phyloP scores from a whole-genome alignment of 1,140 invertebrate genomes.

The Mactra quadrangularis region DNA sequence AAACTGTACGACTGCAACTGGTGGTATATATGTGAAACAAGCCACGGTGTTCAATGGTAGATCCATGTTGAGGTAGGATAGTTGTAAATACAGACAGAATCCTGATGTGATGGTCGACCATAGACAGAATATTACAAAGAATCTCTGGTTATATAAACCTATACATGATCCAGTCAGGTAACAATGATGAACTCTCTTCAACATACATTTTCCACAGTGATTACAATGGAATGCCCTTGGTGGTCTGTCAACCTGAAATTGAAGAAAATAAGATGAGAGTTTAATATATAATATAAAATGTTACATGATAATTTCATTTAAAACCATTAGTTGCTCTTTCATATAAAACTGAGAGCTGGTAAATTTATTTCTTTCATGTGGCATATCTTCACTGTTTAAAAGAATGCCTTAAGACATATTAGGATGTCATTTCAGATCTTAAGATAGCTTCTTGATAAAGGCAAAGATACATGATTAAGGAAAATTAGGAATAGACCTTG shows the following conservation, averaged over 20 bases:
- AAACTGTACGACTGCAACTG: conserved; percentile 61
- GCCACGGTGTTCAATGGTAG: conserved; percentile 40
- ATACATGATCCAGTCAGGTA: conserved; percentile 78
- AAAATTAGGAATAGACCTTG: too few relatives aligned
- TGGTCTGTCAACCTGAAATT: conserved; percentile 70
- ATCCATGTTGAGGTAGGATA: conserved; percentile 67
- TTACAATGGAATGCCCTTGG: conserved; percentile 78
- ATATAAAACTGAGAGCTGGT: too few relatives aligned
- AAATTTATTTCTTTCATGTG: too few relatives aligned
- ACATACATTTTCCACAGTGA: conserved; percentile 77
- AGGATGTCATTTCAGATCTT: too few relatives aligned
- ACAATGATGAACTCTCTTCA: conserved; percentile 81
- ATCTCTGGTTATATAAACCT: conserved; percentile 75
- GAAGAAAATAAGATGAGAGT: background rate
- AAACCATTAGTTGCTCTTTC: too few relatives aligned
- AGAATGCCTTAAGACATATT: too few relatives aligned
- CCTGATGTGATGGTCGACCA: conserved; percentile 61
- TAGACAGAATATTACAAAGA: conserved; percentile 72
- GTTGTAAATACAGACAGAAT: conserved; percentile 65
- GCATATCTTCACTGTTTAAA: too few relatives aligned
- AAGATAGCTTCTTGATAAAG: too few relatives aligned
- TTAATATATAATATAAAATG: background rate
- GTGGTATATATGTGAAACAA: conserved; percentile 64
- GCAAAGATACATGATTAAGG: too few relatives aligned
- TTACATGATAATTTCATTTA: too few relatives aligned